Evolutionary conservation across 2,113 vertebrate genomes (phyloP).

Genomic region (Onychostruthus taczanowskii): DNA sequence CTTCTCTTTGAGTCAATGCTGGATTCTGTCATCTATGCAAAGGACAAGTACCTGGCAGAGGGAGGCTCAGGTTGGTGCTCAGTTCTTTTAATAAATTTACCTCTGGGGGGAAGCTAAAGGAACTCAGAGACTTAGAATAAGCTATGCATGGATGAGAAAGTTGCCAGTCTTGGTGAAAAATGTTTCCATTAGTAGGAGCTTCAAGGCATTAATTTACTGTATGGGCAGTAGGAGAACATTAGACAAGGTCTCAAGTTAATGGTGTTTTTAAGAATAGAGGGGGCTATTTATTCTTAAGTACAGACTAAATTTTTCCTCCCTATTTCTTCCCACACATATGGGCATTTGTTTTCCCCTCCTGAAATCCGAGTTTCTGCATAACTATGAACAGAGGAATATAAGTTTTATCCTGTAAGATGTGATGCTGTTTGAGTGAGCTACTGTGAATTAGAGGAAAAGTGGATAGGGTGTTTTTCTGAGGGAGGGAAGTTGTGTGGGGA

Average conservation of each 20-base stretch:
- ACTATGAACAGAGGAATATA: neutral
- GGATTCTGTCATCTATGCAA: constrained; percentile 93
- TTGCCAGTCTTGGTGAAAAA: constrained; percentile 70
- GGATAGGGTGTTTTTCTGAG: neutral
- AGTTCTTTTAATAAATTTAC: constrained; percentile 58
- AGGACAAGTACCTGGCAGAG: constrained; percentile 86
- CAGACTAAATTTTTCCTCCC: neutral
- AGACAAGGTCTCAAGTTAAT: constrained; percentile 38
- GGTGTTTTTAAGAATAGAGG: constrained; percentile 32
- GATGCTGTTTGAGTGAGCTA: neutral
- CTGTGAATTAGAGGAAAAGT: neutral
- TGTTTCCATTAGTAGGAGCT: constrained; percentile 68
- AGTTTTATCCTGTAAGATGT: neutral
- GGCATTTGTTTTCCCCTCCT: neutral
- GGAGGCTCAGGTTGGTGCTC: constrained; percentile 85
- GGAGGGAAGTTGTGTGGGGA: neutral
- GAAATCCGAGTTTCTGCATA: neutral
- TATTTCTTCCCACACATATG: neutral
- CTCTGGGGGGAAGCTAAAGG: constrained; percentile 46
- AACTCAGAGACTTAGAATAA: constrained; percentile 47
- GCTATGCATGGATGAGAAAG: constrained; percentile 66
- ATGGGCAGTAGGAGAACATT: constrained; percentile 34
- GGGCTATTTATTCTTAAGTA: constrained; percentile 24
- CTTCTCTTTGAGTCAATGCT: constrained; percentile 97
- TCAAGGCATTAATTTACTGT: constrained; percentile 62